Percentiles rank a stretch among this genome's conserved stretches.
Conservation (phyloP, 2,797 vertebrate species). For the Ataeniobius toweri region DNA sequence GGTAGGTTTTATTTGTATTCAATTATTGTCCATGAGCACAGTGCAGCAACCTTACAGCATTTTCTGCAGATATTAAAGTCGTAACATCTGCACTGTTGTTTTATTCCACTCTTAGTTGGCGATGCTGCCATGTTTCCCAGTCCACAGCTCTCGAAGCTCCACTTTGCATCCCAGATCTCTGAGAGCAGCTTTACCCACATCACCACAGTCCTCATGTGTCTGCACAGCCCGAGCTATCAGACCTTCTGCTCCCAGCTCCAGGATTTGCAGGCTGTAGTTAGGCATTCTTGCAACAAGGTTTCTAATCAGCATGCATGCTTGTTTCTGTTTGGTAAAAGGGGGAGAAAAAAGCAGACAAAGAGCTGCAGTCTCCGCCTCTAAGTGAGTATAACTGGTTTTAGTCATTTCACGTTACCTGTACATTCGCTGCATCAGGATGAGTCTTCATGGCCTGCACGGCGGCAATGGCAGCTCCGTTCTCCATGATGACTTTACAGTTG, state of each 20-base stretch:
- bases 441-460: constrained; percentile 91
- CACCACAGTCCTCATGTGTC: constrained; percentile 85
- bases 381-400: neutral
- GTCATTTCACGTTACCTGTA: constrained; percentile 83
- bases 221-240: constrained; percentile 86
- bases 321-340: constrained; percentile 81
- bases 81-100: neutral
- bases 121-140: constrained; percentile 90
- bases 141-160: constrained; percentile 94
- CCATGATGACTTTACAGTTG: constrained; percentile 91
- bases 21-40: neutral
- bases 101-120: constrained; percentile 72
- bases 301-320: constrained; percentile 93
- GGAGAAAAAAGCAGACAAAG: constrained; percentile 1
- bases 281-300: constrained; percentile 88
- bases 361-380: neutral
- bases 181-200: constrained; percentile 88
- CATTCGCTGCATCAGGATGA: constrained; percentile 77
- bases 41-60: constrained; percentile 6
- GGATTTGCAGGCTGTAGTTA: constrained; percentile 83
- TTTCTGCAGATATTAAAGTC: neutral
- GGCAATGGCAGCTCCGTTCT: constrained; percentile 86
- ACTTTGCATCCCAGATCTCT: constrained; percentile 93
- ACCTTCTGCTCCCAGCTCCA: constrained; percentile 92
- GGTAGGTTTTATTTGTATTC: constrained; percentile 2